Percentiles rank a stretch among this genome's conserved stretches.
Conservation (phyloP, 2,888 invertebrate species). For the Dicranocentrus wangi region DNA sequence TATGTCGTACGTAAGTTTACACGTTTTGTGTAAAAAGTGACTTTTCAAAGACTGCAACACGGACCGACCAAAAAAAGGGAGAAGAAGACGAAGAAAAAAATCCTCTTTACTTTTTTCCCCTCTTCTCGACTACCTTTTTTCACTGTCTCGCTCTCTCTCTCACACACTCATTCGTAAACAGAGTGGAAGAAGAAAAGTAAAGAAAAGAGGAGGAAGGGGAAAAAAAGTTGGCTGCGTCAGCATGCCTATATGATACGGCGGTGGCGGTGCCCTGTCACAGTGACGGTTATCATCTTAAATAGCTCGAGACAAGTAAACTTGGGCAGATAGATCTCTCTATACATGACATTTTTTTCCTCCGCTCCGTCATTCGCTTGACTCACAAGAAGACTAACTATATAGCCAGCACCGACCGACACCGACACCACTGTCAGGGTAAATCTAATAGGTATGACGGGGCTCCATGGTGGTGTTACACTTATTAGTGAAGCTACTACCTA, state of each 20-base stretch:
- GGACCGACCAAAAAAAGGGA: too few relatives aligned
- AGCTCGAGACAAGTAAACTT: conserved; percentile 27
- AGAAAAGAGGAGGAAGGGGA: conserved; percentile 21
- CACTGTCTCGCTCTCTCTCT: conserved; percentile 19
- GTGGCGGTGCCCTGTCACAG: too few relatives aligned
- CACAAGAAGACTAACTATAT: too few relatives aligned
- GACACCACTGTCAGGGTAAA: too few relatives aligned
- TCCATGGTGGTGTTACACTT: too few relatives aligned
- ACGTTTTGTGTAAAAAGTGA: conserved; percentile 31
- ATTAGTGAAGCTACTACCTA: too few relatives aligned
- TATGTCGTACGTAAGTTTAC: too few relatives aligned
- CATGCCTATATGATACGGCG: conserved; percentile 51
- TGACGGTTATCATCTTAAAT: conserved; percentile 59
- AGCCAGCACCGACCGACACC: too few relatives aligned
- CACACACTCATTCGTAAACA: conserved; percentile 40
- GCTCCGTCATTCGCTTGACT: background rate
- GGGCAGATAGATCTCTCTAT: conserved; percentile 1
- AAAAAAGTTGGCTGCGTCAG: conserved; percentile 60
- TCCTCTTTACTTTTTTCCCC: conserved; percentile 8
- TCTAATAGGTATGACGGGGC: too few relatives aligned
- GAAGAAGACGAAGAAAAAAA: background rate
- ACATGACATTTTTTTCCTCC: background rate
- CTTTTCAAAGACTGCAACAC: conserved; percentile 42
- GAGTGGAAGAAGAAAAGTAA: conserved; percentile 47
- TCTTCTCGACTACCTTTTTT: conserved; percentile 13